Evolutionary conservation across 2,888 invertebrate species (phyloP).

Genomic region (Bellardia bayeri): DNA sequence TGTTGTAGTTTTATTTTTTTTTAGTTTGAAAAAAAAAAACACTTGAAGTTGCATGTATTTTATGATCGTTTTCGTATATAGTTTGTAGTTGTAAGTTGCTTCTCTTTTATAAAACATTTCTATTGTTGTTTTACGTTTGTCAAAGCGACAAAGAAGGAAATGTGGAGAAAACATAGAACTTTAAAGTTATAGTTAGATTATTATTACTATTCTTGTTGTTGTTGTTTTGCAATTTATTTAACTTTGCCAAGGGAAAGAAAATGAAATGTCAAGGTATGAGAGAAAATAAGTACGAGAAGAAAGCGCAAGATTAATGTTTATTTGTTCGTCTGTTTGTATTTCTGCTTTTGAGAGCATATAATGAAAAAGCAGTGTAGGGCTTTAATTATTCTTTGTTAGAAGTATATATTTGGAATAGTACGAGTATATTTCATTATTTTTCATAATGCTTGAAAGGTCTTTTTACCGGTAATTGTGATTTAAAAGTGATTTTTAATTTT

Average conservation of each 20-base stretch:
- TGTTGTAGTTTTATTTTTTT: conserved; percentile 22
- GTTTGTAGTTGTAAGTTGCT: conserved; percentile 24
- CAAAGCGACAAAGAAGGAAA: conserved; percentile 5
- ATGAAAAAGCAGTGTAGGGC: background rate
- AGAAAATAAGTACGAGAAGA: background rate
- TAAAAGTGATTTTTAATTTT: too few relatives aligned
- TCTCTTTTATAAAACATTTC: conserved; percentile 10
- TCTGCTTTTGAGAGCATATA: background rate
- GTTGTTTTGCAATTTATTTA: conserved; percentile 38
- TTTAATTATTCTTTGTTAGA: conserved; percentile 14
- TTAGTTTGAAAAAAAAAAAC: conserved; percentile 31
- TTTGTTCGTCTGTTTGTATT: background rate
- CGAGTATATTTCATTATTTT: too few relatives aligned
- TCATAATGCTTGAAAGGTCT: too few relatives aligned
- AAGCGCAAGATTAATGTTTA: conserved; percentile 53
- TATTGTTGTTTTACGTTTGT: conserved; percentile 51
- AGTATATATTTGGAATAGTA: too few relatives aligned
- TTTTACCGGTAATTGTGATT: too few relatives aligned
- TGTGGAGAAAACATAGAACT: background rate
- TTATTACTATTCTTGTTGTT: conserved; percentile 29
- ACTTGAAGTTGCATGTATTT: conserved; percentile 66
- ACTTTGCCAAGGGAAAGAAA: conserved; percentile 20
- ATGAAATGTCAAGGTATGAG: conserved; percentile 59
- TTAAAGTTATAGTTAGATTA: conserved; percentile 35
- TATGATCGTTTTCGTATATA: conserved; percentile 59